These are phyloP conservation scores for Scopus umbretta DNA, from an alignment of 2,113 vertebrate genomes.

Conservation along the genomic window DNA sequence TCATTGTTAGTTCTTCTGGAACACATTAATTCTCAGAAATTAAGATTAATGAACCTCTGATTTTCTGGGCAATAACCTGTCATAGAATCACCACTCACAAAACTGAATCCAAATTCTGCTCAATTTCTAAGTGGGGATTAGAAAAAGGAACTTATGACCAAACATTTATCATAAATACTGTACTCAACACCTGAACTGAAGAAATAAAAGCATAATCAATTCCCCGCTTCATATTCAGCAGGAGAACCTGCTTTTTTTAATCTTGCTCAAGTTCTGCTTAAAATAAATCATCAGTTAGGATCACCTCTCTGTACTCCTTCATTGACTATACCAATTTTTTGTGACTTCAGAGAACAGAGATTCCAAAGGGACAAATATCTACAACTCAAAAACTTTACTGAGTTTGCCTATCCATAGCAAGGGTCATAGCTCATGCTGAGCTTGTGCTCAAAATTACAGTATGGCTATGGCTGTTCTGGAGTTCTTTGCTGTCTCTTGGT, in stretches of 20 bases:
- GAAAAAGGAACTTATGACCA: background rate
- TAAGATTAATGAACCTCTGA: background rate
- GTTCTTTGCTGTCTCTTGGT: background rate
- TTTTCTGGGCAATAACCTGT: background rate
- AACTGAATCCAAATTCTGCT: background rate
- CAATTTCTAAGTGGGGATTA: background rate
- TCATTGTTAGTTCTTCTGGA: background rate
- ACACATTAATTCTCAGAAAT: background rate
- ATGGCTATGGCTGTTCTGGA: background rate
- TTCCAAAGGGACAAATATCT: background rate
- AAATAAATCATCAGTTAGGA: background rate
- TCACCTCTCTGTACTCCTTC: background rate
- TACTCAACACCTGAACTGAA: background rate
- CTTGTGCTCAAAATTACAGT: background rate
- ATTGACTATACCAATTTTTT: background rate
- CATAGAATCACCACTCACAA: background rate
- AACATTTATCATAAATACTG: background rate
- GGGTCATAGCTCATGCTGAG: background rate
- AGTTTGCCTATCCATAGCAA: background rate
- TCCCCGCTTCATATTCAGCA: background rate
- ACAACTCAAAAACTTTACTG: background rate
- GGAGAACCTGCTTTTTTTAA: background rate
- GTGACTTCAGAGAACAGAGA: background rate
- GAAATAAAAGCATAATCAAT: background rate
- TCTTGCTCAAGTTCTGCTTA: background rate